Base-by-base conservation (phyloP, 1,140 invertebrate genomes). In the Neomicropteryx cornuta region DNA sequence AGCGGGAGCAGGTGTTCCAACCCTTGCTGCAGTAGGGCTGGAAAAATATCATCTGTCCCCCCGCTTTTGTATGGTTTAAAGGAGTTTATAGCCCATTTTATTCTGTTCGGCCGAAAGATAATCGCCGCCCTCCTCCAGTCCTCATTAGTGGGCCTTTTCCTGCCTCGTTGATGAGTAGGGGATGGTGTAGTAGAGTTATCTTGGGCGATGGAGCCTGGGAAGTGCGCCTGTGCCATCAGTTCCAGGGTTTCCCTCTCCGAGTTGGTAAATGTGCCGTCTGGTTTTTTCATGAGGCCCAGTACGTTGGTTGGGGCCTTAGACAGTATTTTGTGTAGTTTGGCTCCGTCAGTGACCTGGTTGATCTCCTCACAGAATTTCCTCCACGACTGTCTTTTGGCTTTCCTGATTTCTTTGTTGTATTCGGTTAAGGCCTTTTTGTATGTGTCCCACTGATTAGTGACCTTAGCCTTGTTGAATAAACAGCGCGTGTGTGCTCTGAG, bases 341-440 rank as follows among this genome's bases (percentile, higher is more conserved):
- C 23, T 27, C 23, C 23, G 8, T 27, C 8, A 8, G 23, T 27
- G n/a, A n/a, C n/a, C 8, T 27, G 8, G 23, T 27, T 16, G 17
- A 32, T 32, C 5, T 14, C 14, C 14, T 32, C 6, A 32, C 30
- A 32, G 30, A 8, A 32, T 5, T 14, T 32, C 17, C 14, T 32
- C 30, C 30, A 32, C 6, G 30, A 32, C 17, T 5, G 6, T 14
- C 30, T 32, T 14, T 32, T 32, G 6, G 30, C 6, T 32, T 32
- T 32, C 30, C 30, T 32, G 6, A 32, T 6, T 14, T 32, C 30
- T 32, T 32, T 32, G 17, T 32, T 32, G 14, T 32, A 32, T 6
- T 32, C 14, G 6, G 30, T 32, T 32, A 32, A 14, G 14, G 30
- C 30, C 6, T 5, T 8, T 14, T 32, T 32, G 14, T 32, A 32